These are phyloP conservation scores for Dolichomitus sp. DNA, from an alignment of 2,888 invertebrate species.

Conservation along the genomic window DNA sequence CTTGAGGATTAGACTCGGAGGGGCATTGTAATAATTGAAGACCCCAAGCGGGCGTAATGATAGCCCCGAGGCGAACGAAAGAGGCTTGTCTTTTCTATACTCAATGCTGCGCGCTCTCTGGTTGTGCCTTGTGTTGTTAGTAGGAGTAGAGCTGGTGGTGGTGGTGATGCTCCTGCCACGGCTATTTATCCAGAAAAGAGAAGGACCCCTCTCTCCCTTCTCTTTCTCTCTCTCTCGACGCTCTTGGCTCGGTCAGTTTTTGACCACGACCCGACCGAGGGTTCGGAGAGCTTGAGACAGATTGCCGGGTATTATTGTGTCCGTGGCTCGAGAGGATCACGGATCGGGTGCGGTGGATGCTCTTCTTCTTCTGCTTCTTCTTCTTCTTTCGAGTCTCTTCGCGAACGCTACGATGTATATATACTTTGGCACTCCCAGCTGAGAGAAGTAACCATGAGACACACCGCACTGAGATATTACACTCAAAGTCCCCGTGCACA, in stretches of 20 bases:
- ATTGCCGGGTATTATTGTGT: constrained; percentile 58
- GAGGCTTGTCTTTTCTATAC: constrained; percentile 52
- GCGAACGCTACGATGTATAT: background rate
- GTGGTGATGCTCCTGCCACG: constrained; percentile 42
- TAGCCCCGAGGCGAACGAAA: constrained; percentile 64
- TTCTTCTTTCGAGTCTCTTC: background rate
- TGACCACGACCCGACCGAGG: constrained; percentile 61
- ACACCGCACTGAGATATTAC: background rate
- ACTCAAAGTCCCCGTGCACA: background rate
- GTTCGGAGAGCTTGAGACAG: constrained; percentile 35
- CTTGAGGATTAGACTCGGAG: constrained; percentile 65
- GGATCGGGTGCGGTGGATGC: constrained; percentile 22
- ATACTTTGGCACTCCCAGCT: constrained; percentile 12
- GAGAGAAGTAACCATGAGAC: background rate
- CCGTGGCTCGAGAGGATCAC: constrained; percentile 34
- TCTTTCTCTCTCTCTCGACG: background rate
- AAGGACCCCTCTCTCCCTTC: background rate
- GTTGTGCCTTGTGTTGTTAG: background rate
- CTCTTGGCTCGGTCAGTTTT: constrained; percentile 57
- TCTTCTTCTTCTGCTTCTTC: background rate
- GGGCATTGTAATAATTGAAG: constrained; percentile 68
- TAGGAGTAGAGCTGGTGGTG: background rate
- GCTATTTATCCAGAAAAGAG: constrained; percentile 32
- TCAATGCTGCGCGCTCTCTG: constrained; percentile 21
- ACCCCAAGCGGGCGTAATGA: constrained; percentile 67